phyloP scores from a whole-genome alignment of 2,797 vertebrate genomes.

The Enteromius radiatus region DNA sequence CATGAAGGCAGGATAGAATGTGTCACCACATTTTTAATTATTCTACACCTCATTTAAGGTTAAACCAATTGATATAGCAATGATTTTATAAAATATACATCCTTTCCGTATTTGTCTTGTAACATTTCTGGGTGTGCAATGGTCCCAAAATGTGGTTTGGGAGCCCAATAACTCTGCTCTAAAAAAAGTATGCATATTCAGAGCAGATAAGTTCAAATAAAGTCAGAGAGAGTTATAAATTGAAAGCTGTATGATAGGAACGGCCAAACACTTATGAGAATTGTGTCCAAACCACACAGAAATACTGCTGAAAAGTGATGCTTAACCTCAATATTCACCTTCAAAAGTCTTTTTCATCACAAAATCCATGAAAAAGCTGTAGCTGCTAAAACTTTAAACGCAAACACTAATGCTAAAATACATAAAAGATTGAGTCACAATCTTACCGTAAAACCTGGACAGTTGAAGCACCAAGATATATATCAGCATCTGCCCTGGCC shows the following conservation, averaged over 20 bases:
- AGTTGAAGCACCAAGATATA: not conserved
- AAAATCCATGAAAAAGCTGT: not conserved
- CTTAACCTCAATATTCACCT: not conserved
- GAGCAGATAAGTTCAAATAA: not conserved
- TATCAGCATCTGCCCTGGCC: not conserved
- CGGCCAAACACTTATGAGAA: not conserved
- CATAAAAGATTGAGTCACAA: not conserved
- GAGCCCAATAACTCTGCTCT: not conserved
- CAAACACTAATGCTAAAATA: not conserved
- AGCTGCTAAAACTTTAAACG: not conserved
- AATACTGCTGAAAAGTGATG: not conserved
- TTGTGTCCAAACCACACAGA: not conserved
- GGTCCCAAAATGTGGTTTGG: not conserved
- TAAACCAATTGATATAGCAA: not conserved
- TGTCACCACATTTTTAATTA: constrained; percentile 6
- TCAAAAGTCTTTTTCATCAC: not conserved
- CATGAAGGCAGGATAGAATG: not conserved
- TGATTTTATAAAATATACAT: not conserved
- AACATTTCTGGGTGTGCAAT: not conserved
- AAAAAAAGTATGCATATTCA: not conserved
- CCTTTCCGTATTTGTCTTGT: not conserved
- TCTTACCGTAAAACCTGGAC: not conserved
- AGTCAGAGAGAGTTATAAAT: not conserved
- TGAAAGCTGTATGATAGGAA: not conserved
- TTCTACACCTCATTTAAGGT: not conserved